These are phyloP conservation scores for Nothocercus julius DNA, from an alignment of 2,113 vertebrate genomes.

Conservation along the genomic window DNA sequence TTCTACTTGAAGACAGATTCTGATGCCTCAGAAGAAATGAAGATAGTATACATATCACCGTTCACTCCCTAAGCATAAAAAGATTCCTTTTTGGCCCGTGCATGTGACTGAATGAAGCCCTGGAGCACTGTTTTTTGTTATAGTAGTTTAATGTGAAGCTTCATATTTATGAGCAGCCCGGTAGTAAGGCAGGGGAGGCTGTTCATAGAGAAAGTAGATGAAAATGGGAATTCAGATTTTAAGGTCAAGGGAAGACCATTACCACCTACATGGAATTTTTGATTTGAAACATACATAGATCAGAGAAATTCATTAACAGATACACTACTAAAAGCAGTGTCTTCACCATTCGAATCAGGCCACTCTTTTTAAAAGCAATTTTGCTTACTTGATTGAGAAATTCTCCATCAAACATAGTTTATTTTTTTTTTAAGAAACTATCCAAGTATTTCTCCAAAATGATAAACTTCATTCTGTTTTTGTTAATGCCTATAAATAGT, in stretches of 20 bases:
- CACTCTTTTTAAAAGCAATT: neutral
- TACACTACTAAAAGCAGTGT: neutral
- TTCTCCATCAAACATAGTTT: neutral
- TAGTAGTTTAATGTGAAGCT: neutral
- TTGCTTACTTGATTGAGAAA: neutral
- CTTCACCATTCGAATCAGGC: neutral
- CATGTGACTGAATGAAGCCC: neutral
- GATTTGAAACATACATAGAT: accelerated
- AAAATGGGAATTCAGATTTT: neutral
- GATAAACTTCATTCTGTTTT: neutral
- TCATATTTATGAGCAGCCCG: neutral
- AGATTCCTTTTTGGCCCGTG: neutral
- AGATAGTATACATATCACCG: neutral
- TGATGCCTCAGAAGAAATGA: neutral
- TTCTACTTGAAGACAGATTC: neutral
- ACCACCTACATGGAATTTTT: neutral
- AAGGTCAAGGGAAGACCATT: neutral
- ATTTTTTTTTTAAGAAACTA: neutral
- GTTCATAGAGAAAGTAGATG: neutral
- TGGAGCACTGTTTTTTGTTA: neutral
- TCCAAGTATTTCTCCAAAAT: neutral
- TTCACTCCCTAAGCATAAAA: neutral
- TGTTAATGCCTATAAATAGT: neutral
- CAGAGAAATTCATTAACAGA: neutral
- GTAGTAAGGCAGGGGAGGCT: neutral